Conservation (phyloP, 92 coral and sea anemone species). For the Zoanthus gigantus region DNA sequence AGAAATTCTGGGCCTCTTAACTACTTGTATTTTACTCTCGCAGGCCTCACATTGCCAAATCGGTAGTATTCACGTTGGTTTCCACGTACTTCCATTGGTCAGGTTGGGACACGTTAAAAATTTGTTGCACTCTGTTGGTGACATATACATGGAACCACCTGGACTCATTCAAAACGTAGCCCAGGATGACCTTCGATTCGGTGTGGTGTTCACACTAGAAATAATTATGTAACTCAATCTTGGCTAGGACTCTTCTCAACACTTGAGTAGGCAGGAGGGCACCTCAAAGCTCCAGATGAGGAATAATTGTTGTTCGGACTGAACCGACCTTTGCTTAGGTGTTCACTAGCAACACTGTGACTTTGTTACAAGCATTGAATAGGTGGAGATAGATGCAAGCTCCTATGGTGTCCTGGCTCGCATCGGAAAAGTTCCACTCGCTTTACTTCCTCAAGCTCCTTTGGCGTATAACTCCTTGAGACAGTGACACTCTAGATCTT, state of each 20-base stretch:
- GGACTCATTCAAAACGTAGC: neutral
- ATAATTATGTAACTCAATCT: slow-evolving; percentile 50
- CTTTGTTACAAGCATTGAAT: slow-evolving; percentile 41
- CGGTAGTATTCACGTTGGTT: slow-evolving; percentile 26
- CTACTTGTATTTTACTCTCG: slow-evolving; percentile 14
- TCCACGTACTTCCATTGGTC: slow-evolving; percentile 36
- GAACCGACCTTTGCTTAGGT: slow-evolving; percentile 65
- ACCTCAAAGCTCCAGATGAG: slow-evolving; percentile 45
- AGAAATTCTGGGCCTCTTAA: slow-evolving; percentile 46
- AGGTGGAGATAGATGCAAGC: slow-evolving; percentile 49
- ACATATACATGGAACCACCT: neutral
- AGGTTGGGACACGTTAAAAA: slow-evolving; percentile 14
- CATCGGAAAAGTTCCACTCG: slow-evolving; percentile 51
- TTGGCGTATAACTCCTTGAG: slow-evolving; percentile 8
- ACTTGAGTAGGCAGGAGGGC: slow-evolving; percentile 50
- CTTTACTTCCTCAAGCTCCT: slow-evolving; percentile 18
- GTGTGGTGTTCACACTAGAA: slow-evolving; percentile 37
- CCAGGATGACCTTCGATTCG: neutral
- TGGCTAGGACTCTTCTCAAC: slow-evolving; percentile 42
- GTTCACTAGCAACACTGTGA: slow-evolving; percentile 37
- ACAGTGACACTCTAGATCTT: slow-evolving; percentile 7
- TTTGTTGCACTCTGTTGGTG: neutral
- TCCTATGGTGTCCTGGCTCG: slow-evolving; percentile 57
- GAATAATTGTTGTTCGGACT: slow-evolving; percentile 29
- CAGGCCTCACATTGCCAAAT: slow-evolving; percentile 18